A percentile compares a stretch with the other conserved stretches of the same genome.
Evolutionary conservation across 1,140 invertebrate genomes (phyloP).

Genomic region (Diorhabda carinulata): DNA sequence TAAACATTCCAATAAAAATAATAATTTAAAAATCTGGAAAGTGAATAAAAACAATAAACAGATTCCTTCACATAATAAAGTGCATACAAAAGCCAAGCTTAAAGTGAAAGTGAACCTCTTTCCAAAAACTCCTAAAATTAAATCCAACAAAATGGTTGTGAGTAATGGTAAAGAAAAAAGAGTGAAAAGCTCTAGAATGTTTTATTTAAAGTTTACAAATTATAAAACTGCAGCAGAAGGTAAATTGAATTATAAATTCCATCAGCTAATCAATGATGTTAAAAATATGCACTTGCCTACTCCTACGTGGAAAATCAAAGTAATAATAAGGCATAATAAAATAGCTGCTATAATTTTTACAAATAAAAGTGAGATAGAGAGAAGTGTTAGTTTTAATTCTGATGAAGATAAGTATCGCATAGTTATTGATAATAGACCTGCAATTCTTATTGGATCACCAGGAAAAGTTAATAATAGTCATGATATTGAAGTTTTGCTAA

Average conservation of each 20-base stretch:
- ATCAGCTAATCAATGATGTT: constrained; percentile 29
- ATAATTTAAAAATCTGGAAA: too few relatives aligned
- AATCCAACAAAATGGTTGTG: not conserved
- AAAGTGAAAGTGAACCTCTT: too few relatives aligned
- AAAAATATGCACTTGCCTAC: constrained; percentile 33
- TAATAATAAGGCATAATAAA: constrained; percentile 28
- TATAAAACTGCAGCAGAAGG: constrained; percentile 11
- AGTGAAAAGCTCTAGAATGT: not conserved
- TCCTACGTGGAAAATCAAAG: constrained; percentile 33
- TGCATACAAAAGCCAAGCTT: too few relatives aligned
- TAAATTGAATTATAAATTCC: constrained; percentile 27
- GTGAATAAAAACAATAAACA: too few relatives aligned
- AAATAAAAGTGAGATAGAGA: constrained; percentile 27
- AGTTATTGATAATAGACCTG: constrained; percentile 28
- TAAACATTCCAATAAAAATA: too few relatives aligned
- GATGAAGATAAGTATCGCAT: constrained; percentile 27
- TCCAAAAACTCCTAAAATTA: too few relatives aligned
- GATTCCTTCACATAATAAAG: too few relatives aligned
- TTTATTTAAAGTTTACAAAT: constrained; percentile 3
- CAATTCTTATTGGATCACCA: constrained; percentile 28
- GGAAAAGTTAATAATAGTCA: constrained; percentile 15
- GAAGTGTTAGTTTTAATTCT: constrained; percentile 28
- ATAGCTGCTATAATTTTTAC: constrained; percentile 32
- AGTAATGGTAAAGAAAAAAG: not conserved
- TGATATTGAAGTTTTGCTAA: constrained; percentile 30